Percentiles rank a stretch among this genome's conserved stretches.
Conservation (phyloP, 2,888 invertebrate genomes). For the Coleophora flavipennella region DNA sequence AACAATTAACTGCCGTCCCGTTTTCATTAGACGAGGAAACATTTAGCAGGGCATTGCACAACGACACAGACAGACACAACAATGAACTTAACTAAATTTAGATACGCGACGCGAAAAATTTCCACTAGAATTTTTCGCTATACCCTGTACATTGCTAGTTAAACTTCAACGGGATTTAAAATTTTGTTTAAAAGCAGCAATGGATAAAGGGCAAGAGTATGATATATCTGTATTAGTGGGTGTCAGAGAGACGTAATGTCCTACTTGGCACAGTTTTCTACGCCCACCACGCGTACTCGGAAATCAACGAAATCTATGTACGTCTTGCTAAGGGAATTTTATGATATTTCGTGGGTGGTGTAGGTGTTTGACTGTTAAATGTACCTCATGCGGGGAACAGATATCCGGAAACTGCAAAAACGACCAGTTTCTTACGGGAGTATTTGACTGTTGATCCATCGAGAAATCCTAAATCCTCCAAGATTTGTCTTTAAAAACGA, state of each 20-base stretch:
- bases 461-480: no score
- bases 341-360: background rate
- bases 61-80: conserved; percentile 62
- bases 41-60: conserved; percentile 53
- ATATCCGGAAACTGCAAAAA: no score
- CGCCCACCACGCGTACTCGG: conserved; percentile 41
- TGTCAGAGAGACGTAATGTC: conserved; percentile 50
- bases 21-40: conserved; percentile 50
- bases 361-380: no score
- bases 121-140: conserved; percentile 13
- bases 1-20: conserved; percentile 47
- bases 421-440: no score
- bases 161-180: conserved; percentile 1
- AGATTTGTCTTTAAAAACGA: no score
- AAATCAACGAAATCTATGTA: conserved; percentile 44
- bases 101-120: conserved; percentile 29
- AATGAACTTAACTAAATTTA: conserved; percentile 51
- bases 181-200: conserved; percentile 14
- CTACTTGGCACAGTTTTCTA: conserved; percentile 53
- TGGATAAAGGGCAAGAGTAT: conserved; percentile 20
- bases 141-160: conserved; percentile 21
- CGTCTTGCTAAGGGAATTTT: conserved; percentile 23
- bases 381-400: no score
- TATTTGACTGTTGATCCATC: no score
- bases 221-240: conserved; percentile 23